phyloP scores from a whole-genome alignment of 1,140 invertebrate species.

The Bombyx mori region ASM3026992v2 NC_085119.1:8524501-8525000 shows the following conservation, averaged over 20 bases:
- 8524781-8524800: slow-evolving; percentile 12
- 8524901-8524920: slow-evolving; percentile 60
- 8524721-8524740: too few species aligned
- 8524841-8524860: slow-evolving; percentile 51
- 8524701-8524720: too few species aligned
- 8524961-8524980: too few species aligned
- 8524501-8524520: slow-evolving; percentile 33
- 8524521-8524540: slow-evolving; percentile 57
- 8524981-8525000: too few species aligned
- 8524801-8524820: slow-evolving; percentile 25
- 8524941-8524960: too few species aligned
- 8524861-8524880: slow-evolving; percentile 41
- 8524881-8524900: slow-evolving; percentile 61
- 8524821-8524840: slow-evolving; percentile 35
- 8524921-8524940: slow-evolving; percentile 62
- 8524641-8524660: background rate
- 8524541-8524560: slow-evolving; percentile 44
- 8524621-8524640: slow-evolving; percentile 12
- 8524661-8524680: too few species aligned
- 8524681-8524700: too few species aligned
- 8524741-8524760: too few species aligned
- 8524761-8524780: too few species aligned
- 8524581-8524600: slow-evolving; percentile 20
- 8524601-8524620: slow-evolving; percentile 20
- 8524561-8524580: slow-evolving; percentile 32